phyloP scores from a whole-genome alignment of 2,113 vertebrate genomes.

The Saimiri boliviensis region DNA sequence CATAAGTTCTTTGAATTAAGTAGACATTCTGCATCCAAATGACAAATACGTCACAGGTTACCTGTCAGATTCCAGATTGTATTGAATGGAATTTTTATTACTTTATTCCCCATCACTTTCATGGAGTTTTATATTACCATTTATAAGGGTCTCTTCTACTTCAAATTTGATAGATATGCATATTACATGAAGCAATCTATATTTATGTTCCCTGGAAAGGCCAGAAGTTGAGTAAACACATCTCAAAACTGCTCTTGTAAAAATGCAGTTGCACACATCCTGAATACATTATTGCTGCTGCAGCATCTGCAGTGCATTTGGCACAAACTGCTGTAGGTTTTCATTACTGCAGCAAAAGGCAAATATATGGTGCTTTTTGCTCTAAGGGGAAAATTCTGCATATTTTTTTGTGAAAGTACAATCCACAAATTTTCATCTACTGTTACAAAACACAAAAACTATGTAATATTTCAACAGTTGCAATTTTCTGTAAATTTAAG shows the following conservation, averaged over 20 bases:
- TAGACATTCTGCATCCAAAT: background rate
- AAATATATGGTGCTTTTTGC: background rate
- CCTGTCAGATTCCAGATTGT: constrained; percentile 39
- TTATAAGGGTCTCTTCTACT: constrained; percentile 28
- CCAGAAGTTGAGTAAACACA: constrained; percentile 39
- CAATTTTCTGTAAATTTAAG: background rate
- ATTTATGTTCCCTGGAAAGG: constrained; percentile 58
- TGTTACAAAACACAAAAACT: background rate
- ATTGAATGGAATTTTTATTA: constrained; percentile 46
- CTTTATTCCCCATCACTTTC: background rate
- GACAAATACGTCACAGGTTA: constrained; percentile 13
- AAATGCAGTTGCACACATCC: background rate
- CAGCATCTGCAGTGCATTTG: background rate
- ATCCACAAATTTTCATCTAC: background rate
- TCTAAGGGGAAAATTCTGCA: background rate
- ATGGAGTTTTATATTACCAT: constrained; percentile 50
- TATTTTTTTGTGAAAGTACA: background rate
- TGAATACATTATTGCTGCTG: constrained; percentile 20
- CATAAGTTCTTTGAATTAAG: constrained; percentile 15
- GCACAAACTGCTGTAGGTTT: background rate
- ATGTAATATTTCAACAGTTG: background rate
- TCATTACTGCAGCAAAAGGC: constrained; percentile 27
- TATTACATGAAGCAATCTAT: constrained; percentile 46
- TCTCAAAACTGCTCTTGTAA: background rate
- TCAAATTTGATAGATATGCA: constrained; percentile 39